phyloP scores from a whole-genome alignment of 2,113 vertebrate species.

The Phaetusa simplex region DNA sequence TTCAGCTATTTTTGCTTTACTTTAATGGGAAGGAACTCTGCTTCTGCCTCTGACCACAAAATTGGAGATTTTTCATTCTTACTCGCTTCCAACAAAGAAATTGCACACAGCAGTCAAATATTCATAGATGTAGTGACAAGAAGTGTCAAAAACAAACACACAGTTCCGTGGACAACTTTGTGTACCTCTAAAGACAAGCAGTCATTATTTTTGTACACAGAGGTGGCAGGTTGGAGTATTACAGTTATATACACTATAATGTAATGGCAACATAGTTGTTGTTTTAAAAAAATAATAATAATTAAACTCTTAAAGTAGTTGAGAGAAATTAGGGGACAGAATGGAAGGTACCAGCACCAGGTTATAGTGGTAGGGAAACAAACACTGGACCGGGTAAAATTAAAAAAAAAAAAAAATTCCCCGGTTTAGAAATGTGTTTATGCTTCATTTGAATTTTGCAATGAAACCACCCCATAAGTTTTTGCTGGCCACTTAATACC shows the following conservation, averaged over 20 bases:
- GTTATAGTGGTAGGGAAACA: not conserved
- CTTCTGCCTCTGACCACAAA: not conserved
- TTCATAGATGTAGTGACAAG: not conserved
- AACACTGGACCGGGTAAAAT: not conserved
- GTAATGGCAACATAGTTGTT: not conserved
- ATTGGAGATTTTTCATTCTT: not conserved
- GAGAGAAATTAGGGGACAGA: not conserved
- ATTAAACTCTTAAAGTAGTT: not conserved
- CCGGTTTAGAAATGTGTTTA: not conserved
- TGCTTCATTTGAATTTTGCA: not conserved
- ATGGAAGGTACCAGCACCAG: not conserved
- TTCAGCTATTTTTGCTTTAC: not conserved
- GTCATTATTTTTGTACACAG: not conserved
- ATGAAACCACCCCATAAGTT: not conserved
- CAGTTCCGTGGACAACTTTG: not conserved
- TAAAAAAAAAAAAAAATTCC: not conserved
- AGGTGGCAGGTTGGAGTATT: not conserved
- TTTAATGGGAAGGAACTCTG: not conserved
- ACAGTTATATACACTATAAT: not conserved
- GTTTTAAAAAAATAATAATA: not conserved
- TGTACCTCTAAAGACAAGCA: not conserved
- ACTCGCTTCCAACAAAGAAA: not conserved
- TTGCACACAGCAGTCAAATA: not conserved
- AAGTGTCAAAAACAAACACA: not conserved
- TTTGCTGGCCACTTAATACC: not conserved